phyloP scores from a whole-genome alignment of 2,888 invertebrate species.

The Spodoptera exigua region DNA sequence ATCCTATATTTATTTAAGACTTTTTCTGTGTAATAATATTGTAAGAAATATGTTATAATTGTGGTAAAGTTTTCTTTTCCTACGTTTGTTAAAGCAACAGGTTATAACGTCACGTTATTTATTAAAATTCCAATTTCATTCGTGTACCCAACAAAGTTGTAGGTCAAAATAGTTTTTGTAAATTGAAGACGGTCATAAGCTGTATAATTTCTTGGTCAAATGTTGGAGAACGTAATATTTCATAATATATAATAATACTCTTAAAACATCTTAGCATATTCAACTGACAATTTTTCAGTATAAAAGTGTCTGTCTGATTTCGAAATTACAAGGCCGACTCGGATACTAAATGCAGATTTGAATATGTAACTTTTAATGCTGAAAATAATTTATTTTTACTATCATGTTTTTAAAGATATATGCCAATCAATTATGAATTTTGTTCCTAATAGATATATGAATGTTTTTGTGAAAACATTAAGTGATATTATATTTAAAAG shows the following conservation, averaged over 20 bases:
- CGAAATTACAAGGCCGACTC: conserved; percentile 45
- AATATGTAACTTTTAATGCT: conserved; percentile 41
- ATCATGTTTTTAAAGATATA: conserved; percentile 26
- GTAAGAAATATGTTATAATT: no score
- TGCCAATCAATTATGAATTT: conserved; percentile 22
- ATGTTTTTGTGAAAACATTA: not conserved
- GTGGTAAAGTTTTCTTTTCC: no score
- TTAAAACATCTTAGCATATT: conserved; percentile 44
- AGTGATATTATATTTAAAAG: no score
- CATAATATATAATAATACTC: conserved; percentile 48
- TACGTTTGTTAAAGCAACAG: no score
- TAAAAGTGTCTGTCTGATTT: conserved; percentile 42
- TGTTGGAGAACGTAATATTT: conserved; percentile 41
- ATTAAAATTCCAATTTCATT: no score
- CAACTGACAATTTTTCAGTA: conserved; percentile 51
- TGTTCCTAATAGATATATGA: conserved; percentile 12
- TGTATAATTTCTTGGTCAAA: conserved; percentile 41
- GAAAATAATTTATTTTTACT: conserved; percentile 34
- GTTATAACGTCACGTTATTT: no score
- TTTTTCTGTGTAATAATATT: no score
- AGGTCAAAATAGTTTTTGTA: conserved; percentile 28
- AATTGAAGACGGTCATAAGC: conserved; percentile 19
- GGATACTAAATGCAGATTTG: conserved; percentile 27
- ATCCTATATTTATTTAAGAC: no score
- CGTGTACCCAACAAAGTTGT: conserved; percentile 7